Conservation (phyloP, 2,888 invertebrate genomes). For the Bursaphelenchus okinawaensis region DNA sequence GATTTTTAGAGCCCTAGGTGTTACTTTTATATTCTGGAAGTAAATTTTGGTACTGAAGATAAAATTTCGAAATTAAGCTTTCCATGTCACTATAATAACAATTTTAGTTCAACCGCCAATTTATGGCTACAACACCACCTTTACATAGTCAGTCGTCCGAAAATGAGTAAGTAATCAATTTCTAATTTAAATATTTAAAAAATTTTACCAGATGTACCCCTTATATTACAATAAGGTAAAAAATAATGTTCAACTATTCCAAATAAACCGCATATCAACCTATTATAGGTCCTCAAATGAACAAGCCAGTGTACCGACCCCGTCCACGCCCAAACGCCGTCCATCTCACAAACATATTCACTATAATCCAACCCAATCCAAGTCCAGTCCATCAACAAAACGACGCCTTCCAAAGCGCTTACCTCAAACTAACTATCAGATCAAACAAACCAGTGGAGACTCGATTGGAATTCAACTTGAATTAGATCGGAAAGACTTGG, state of each 20-base stretch:
- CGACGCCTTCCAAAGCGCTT: background rate
- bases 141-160: slow-evolving; percentile 14
- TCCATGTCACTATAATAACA: background rate
- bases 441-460: slow-evolving; percentile 2
- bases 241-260: too few relatives aligned
- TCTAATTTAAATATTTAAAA: too few relatives aligned
- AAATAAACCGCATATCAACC: slow-evolving; percentile 10
- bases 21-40: too few relatives aligned
- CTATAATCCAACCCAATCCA: background rate
- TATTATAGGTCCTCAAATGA: background rate
- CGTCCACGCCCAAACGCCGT: background rate
- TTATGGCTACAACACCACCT: slow-evolving; percentile 7
- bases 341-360: background rate
- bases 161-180: slow-evolving; percentile 21
- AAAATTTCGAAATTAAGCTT: background rate
- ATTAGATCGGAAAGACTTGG: slow-evolving; percentile 23
- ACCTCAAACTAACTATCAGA: background rate
- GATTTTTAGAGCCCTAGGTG: background rate
- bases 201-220: too few relatives aligned
- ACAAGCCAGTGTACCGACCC: background rate
- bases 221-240: too few relatives aligned
- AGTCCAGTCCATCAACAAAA: background rate
- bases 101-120: slow-evolving; percentile 11
- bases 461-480: slow-evolving; percentile 29
- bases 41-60: too few relatives aligned